Evolutionary conservation across 2,797 vertebrate species (phyloP), one percentile per base, ranked within the genome.

Genomic region (Fistularia commersonii): DNA sequence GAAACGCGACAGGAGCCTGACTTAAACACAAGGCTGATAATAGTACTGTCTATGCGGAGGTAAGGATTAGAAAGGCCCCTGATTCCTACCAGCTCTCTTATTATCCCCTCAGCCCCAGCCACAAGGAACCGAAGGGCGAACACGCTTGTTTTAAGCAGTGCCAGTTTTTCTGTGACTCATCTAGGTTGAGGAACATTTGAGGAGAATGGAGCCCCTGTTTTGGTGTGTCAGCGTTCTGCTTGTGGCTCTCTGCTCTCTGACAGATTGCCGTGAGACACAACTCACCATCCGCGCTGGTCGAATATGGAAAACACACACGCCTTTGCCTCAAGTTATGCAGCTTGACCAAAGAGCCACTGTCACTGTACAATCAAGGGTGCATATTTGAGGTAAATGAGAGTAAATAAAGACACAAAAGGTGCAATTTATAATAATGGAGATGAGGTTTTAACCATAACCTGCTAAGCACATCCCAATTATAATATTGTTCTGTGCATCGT

Each of bases 21-120:
- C 71, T 81, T 88, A 86, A 89, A 85, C 84, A 87, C 84, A 86
- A 83, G 87, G 81, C 82, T 86, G 86, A 87, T 88, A 86, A 85
- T 85, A 84, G 86, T 69, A 63, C 83, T 77, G 86, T 86, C 84
- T 87, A 51, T 84, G 77, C 66, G 64, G 79, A 82, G 78, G 83
- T 84, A 81, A 72, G 81, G 81, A 83, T 86, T 86, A 88, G 78
- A 87, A 83, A 82, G 77, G 81, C 72, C 83, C 84, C 82, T 66
- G 78, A 83, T 85, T 79, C 81, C 75, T 70, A 67, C 71, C 69
- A 74, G 81, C 84, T 87, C 85, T 91, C 85, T 91, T 88, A 90
- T 91, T 90, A 90, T 87, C 78, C 85, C 66, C 80, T 83, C 79
- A 84, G 77, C 69, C 74, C 59, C 58, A 55, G 84, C 86, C 85